These are phyloP conservation scores for Sinocyclocheilus anshuiensis DNA, from an alignment of 2,113 vertebrate species.

Conservation along the genomic window DNA sequence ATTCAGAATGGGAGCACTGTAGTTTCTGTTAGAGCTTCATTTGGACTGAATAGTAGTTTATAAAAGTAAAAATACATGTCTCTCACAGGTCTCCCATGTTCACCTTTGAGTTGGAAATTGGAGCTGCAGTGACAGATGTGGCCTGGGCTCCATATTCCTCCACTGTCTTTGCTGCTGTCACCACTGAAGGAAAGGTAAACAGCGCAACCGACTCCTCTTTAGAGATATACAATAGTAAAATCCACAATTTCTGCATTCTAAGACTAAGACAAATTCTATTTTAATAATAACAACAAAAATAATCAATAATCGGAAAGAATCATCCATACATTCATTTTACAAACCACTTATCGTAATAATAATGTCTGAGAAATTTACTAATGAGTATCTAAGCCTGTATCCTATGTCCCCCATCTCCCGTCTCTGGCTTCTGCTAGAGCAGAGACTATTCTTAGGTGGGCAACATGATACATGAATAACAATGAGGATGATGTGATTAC, in stretches of 20 bases:
- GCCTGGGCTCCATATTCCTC: conserved; percentile 31
- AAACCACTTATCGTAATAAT: no score
- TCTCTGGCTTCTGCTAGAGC: no score
- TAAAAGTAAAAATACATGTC: background rate
- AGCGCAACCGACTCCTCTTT: background rate
- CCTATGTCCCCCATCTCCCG: no score
- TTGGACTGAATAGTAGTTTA: background rate
- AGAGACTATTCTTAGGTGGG: no score
- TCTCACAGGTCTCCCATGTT: conserved; percentile 85
- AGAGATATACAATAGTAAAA: background rate
- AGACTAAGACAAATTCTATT: background rate
- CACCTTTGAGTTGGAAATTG: conserved; percentile 82
- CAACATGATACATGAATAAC: background rate
- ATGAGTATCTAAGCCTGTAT: no score
- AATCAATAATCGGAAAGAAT: background rate
- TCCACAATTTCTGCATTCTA: background rate
- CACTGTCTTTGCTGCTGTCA: conserved; percentile 54
- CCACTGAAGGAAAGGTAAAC: conserved; percentile 54
- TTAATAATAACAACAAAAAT: background rate
- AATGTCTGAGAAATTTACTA: no score
- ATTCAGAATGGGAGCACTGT: background rate
- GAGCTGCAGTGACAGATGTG: conserved; percentile 81
- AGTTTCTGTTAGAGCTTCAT: background rate
- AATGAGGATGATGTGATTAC: no score
- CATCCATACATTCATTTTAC: background rate